Base-by-base conservation (phyloP, 35 echinoderm and acorn worm species). In the Hemicentrotus pulcherrimus region DNA sequence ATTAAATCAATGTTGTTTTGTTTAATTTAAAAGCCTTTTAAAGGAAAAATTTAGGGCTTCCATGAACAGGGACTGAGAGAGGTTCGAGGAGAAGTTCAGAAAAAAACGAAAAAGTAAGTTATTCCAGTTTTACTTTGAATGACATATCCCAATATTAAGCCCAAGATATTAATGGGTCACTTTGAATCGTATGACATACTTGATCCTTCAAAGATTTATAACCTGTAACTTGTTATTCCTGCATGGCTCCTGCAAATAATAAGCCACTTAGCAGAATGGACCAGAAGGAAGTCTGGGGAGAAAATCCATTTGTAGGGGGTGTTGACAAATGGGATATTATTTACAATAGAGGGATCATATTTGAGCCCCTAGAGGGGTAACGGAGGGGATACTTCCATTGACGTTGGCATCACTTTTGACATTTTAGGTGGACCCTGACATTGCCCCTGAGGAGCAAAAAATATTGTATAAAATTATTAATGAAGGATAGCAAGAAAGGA, bases 391-490 rank as follows among this genome's bases (percentile, higher is more conserved):
- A 78, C 22, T n/a, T n/a, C 65, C 22, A 78, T 22, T 78, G 65
- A 5, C 6, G 7, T 78, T 78, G 65, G 8, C 7, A 28, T 22
- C 19, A 78, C 65, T 22, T n/a, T 78, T 78, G 65, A 78, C 65
- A 78, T 78, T 78, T 78, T 78, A 78, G 28, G 19, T 78, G 65
- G 65, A 78, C 65, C 65, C 18, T 78, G 65, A 78, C 65, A 78
- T 78, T 78, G 65, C 28, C 65, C 65, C 7, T 4, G 28, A 78
- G 65, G 65, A 78, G 65, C 22, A 22, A 55, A 55, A 22, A 28
- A 6, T 78, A 78, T 78, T 78, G 65, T 78, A 78, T 78, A 78
- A 78, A 78, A 78, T 78, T n/a, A 78, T 70, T 78, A 78, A 78
- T 78, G 22, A 28, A 78, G 65, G 65, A 78, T 78, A 78, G 3